Percentiles rank a stretch among this genome's conserved stretches.
Evolutionary conservation across 2,888 invertebrate genomes (phyloP).

Genomic region (Odontomyia ornata): DNA sequence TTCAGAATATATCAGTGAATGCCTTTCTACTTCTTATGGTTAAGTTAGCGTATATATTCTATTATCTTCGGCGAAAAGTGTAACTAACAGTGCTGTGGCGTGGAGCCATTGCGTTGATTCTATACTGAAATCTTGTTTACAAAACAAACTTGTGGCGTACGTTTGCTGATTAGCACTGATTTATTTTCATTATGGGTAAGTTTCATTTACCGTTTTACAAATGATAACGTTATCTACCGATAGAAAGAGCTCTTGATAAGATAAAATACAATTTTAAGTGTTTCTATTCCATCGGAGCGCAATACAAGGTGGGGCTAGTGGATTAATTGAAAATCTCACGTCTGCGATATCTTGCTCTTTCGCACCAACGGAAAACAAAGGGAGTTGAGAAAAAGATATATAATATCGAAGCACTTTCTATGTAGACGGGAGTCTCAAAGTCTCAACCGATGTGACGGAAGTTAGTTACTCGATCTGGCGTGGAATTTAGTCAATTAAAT

Average conservation of each 20-base stretch:
- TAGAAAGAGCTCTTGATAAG: constrained; percentile 24
- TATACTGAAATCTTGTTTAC: constrained; percentile 16
- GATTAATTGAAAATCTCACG: constrained; percentile 23
- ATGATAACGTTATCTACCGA: constrained; percentile 3
- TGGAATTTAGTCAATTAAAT: background rate
- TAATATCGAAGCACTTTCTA: background rate
- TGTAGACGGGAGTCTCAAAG: constrained; percentile 1
- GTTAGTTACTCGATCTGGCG: background rate
- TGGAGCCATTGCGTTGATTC: background rate
- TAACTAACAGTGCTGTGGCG: background rate
- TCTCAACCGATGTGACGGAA: background rate
- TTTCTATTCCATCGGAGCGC: background rate
- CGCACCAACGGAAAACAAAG: background rate
- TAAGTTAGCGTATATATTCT: background rate
- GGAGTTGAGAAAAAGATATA: background rate
- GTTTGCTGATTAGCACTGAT: background rate
- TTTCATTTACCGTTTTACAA: background rate
- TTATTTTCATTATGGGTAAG: constrained; percentile 32
- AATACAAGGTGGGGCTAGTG: constrained; percentile 34
- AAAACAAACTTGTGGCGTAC: background rate
- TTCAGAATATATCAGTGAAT: background rate
- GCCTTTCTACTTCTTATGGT: background rate
- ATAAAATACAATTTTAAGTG: constrained; percentile 17
- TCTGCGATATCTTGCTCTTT: background rate
- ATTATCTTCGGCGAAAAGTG: background rate